phyloP scores from a whole-genome alignment of 2,113 vertebrate genomes.

The Microcebus jonahi region DNA sequence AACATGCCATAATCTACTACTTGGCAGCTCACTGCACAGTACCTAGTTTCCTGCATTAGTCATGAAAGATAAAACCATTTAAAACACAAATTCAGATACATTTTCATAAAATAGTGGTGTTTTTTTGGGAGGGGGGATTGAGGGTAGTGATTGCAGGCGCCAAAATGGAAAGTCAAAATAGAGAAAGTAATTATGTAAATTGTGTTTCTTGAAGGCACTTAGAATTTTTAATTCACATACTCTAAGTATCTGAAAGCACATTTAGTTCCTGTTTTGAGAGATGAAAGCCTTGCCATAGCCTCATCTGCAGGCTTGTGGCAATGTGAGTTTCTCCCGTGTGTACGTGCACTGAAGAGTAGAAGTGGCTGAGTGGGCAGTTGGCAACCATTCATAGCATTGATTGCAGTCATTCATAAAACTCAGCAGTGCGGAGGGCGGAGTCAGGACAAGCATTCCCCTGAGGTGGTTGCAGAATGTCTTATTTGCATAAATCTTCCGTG shows the following conservation, averaged over 20 bases:
- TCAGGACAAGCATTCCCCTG: conserved; percentile 76
- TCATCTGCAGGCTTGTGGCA: conserved; percentile 82
- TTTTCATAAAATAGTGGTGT: conserved; percentile 36
- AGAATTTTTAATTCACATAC: conserved; percentile 83
- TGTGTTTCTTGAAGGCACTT: conserved; percentile 79
- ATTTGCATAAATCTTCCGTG: conserved; percentile 82
- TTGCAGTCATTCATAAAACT: conserved; percentile 89
- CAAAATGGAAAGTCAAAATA: conserved; percentile 73
- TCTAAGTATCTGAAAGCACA: conserved; percentile 82
- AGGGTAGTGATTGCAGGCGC: conserved; percentile 53
- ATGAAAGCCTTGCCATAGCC: conserved; percentile 77
- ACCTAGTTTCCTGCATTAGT: not conserved
- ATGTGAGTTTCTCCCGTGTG: conserved; percentile 79
- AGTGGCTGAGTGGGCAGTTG: conserved; percentile 88
- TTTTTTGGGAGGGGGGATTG: conserved; percentile 9
- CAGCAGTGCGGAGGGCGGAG: conserved; percentile 80
- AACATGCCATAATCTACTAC: not conserved
- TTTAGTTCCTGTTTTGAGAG: conserved; percentile 81
- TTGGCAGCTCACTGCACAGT: not conserved
- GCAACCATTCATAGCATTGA: conserved; percentile 86
- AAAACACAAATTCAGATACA: conserved; percentile 30
- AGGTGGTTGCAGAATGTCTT: conserved; percentile 74
- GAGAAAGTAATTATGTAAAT: conserved; percentile 80
- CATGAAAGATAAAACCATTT: not conserved
- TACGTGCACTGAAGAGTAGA: conserved; percentile 79